These are phyloP conservation scores for Chanos chanos DNA, from an alignment of 2,797 vertebrate genomes.

Conservation along the genomic window DNA sequence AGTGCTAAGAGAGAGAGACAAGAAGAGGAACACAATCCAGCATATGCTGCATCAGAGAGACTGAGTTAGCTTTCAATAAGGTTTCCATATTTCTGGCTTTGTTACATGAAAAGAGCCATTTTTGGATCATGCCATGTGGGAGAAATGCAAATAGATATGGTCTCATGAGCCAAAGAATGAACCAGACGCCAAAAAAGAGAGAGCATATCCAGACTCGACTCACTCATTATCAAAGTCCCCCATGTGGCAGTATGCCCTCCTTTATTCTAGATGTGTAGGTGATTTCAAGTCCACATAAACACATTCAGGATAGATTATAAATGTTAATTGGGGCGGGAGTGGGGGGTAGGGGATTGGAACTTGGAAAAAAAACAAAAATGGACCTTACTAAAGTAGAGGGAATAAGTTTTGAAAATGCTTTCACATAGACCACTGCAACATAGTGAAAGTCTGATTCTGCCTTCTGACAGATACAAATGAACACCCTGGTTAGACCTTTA, in stretches of 20 bases:
- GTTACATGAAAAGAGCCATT: constrained; percentile 25
- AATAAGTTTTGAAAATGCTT: too few relatives aligned
- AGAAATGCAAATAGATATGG: constrained; percentile 27
- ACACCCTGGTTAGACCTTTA: background rate
- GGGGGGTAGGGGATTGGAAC: too few relatives aligned
- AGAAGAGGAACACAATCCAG: background rate
- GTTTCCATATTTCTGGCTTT: constrained; percentile 8
- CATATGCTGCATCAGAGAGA: background rate
- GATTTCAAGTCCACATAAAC: constrained; percentile 11
- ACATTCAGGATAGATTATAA: background rate
- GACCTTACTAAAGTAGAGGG: too few relatives aligned
- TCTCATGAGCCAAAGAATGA: constrained; percentile 16
- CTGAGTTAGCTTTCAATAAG: constrained; percentile 15
- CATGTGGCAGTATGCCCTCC: constrained; percentile 29
- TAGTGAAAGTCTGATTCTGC: background rate
- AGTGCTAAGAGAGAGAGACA: constrained; percentile 1
- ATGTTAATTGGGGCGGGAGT: too few relatives aligned
- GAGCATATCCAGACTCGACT: constrained; percentile 22
- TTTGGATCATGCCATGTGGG: constrained; percentile 31
- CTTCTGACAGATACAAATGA: constrained; percentile 7
- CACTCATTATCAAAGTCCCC: constrained; percentile 37
- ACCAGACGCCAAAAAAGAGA: constrained; percentile 15
- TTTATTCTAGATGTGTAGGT: constrained; percentile 29
- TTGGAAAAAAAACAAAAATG: too few relatives aligned
- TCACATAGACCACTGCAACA: background rate